Conservation (phyloP, 2,888 invertebrate species). For the Punctoribates punctum region DNA sequence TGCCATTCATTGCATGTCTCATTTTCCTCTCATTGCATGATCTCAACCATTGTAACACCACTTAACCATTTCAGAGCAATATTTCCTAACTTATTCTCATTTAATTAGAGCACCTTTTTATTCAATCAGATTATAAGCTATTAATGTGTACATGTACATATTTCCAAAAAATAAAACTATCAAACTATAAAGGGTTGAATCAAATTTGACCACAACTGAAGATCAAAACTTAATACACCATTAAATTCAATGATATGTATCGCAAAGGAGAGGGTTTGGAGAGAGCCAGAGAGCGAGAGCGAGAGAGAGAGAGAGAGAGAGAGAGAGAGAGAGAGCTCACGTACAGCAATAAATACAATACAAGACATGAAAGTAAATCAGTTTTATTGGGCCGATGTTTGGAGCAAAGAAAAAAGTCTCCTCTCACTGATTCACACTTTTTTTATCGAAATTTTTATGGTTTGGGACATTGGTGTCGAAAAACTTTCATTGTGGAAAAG, state of each 20-base stretch:
- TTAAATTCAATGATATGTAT: too few relatives aligned
- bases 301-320: not conserved
- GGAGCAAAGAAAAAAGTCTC: not conserved
- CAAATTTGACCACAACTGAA: too few relatives aligned
- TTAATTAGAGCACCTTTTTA: not conserved
- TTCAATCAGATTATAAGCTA: not conserved
- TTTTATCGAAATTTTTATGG: not conserved
- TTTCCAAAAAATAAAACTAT: not conserved
- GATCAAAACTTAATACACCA: too few relatives aligned
- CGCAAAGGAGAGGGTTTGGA: too few relatives aligned
- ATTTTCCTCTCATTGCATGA: not conserved
- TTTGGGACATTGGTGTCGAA: too few relatives aligned
- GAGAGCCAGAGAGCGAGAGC: not conserved
- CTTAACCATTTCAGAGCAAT: not conserved
- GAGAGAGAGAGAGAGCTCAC: slow-evolving; percentile 3
- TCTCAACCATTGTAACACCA: not conserved
- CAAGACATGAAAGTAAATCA: slow-evolving; percentile 13
- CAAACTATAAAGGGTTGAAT: too few relatives aligned
- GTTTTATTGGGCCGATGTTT: not conserved
- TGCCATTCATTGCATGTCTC: slow-evolving; percentile 19
- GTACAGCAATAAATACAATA: slow-evolving; percentile 26
- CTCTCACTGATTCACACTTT: too few relatives aligned
- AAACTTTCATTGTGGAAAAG: too few relatives aligned
- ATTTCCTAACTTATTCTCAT: not conserved
- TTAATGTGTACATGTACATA: too few relatives aligned